A percentile compares a stretch with the other conserved stretches of the same genome.
Evolutionary conservation across 2,888 invertebrate genomes (phyloP).

Genomic region (Pyrgus malvae): DNA sequence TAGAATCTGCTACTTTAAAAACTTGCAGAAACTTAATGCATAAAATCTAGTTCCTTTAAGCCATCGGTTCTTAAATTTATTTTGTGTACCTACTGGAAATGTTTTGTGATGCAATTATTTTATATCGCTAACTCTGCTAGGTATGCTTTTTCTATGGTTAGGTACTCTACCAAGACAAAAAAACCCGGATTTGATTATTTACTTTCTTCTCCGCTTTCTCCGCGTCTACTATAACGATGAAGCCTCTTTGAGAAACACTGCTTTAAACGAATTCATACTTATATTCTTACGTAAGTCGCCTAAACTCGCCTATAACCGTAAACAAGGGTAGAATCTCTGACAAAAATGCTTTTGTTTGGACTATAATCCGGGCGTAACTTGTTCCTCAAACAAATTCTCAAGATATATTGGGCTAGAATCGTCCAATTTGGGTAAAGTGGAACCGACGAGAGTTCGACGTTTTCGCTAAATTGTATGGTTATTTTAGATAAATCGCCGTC

Average conservation of each 20-base stretch:
- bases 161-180: no score
- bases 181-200: no score
- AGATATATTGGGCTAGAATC: conserved; percentile 73
- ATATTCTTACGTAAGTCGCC: conserved; percentile 59
- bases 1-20: conserved; percentile 16
- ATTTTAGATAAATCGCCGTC: conserved; percentile 77
- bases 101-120: no score
- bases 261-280: conserved; percentile 38
- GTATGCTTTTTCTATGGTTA: no score
- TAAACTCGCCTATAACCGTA: conserved; percentile 68
- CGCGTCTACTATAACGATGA: no score
- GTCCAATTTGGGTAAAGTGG: conserved; percentile 77
- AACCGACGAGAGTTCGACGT: conserved; percentile 72
- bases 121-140: no score
- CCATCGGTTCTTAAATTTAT: no score
- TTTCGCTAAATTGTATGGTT: conserved; percentile 74
- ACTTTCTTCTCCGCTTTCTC: no score
- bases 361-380: conserved; percentile 58
- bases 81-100: no score
- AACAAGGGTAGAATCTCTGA: conserved; percentile 65
- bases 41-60: conserved; percentile 29
- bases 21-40: conserved; percentile 18
- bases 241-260: no score
- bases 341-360: conserved; percentile 68
- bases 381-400: conserved; percentile 71